Evolutionary conservation across 2,113 vertebrate genomes (phyloP).

Genomic region (Opisthocomus hoazin): DNA sequence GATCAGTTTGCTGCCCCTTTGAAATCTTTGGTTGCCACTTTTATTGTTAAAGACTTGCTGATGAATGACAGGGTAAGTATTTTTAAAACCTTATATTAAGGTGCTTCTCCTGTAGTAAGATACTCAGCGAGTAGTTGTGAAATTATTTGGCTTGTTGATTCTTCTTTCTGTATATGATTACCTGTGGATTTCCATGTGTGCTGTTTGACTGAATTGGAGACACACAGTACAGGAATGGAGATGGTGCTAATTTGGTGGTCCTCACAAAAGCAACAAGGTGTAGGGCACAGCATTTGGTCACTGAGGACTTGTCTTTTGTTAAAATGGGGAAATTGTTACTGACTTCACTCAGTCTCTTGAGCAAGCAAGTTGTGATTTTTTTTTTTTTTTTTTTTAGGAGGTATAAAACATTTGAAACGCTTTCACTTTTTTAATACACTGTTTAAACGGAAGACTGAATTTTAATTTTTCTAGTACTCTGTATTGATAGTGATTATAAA

Average conservation of each 20-base stretch:
- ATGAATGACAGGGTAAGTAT: conserved; percentile 93
- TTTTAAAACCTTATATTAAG: neutral
- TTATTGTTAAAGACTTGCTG: conserved; percentile 96
- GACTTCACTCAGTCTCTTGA: neutral
- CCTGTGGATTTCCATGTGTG: neutral
- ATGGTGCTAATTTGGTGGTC: neutral
- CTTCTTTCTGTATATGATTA: neutral
- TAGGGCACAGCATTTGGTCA: neutral
- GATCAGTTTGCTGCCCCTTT: conserved; percentile 95
- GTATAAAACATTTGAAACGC: neutral
- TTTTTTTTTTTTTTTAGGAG: neutral
- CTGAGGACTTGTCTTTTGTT: neutral
- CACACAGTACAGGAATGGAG: neutral
- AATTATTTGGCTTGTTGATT: neutral
- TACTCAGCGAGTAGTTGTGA: neutral
- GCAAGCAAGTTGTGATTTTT: neutral
- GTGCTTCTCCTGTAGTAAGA: neutral
- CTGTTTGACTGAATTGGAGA: neutral
- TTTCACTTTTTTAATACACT: too few species aligned
- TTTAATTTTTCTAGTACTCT: neutral
- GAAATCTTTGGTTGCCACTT: conserved; percentile 95
- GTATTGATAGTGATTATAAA: neutral
- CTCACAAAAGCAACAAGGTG: neutral
- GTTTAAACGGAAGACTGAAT: neutral
- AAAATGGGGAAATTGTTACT: neutral